These are phyloP conservation scores for Callionymus lyra DNA, from an alignment of 2,113 vertebrate genomes.

Conservation along the genomic window DNA sequence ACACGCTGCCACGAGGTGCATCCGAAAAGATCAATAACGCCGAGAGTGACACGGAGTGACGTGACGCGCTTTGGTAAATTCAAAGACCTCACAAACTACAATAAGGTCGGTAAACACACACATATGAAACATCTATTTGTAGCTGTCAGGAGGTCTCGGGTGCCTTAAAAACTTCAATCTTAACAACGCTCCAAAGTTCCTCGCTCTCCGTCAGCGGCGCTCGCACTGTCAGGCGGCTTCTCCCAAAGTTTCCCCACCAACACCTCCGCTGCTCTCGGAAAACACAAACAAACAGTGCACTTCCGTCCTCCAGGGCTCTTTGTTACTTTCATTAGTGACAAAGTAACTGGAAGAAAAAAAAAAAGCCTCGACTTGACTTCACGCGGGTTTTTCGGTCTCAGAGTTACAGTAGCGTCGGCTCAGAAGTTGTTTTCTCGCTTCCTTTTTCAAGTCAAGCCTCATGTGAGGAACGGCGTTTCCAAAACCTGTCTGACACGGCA, in stretches of 20 bases:
- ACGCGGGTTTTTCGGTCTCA: slow-evolving; percentile 47
- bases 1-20: slow-evolving; percentile 40
- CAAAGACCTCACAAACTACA: slow-evolving; percentile 55
- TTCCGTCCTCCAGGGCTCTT: slow-evolving; percentile 57
- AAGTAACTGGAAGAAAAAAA: slow-evolving; percentile 51
- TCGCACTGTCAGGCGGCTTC: slow-evolving; percentile 63
- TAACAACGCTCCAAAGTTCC: slow-evolving; percentile 54
- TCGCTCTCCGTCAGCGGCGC: slow-evolving; percentile 37
- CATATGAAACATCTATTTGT: slow-evolving; percentile 64
- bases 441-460: slow-evolving; percentile 40
- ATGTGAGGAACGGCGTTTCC: slow-evolving; percentile 45
- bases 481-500: slow-evolving; percentile 46
- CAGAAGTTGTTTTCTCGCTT: slow-evolving; percentile 34
- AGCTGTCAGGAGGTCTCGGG: slow-evolving; percentile 65
- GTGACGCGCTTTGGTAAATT: slow-evolving; percentile 57
- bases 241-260: slow-evolving; percentile 57
- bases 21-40: slow-evolving; percentile 45
- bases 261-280: slow-evolving; percentile 47
- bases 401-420: slow-evolving; percentile 48
- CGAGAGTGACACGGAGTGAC: slow-evolving; percentile 58
- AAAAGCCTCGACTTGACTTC: slow-evolving; percentile 54
- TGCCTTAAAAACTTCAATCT: slow-evolving; percentile 65
- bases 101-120: slow-evolving; percentile 62
- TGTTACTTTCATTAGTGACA: slow-evolving; percentile 70
- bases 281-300: slow-evolving; percentile 66